phyloP scores from a whole-genome alignment of 2,797 vertebrate species.

The Cichlasoma orientale region DNA sequence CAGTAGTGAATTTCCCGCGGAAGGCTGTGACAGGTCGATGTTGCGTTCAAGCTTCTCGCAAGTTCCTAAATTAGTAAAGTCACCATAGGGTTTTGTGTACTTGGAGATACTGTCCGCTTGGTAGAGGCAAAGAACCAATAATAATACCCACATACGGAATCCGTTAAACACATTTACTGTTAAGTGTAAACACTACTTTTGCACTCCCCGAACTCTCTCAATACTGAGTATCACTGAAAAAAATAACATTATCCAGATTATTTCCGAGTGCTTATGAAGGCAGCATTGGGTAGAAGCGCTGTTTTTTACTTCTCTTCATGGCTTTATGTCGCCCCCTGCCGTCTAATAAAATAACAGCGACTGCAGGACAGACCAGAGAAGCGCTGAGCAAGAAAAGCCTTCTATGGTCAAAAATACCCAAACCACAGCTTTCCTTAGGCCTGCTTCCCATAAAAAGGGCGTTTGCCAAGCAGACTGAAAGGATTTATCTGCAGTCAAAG shows the following conservation, averaged over 20 bases:
- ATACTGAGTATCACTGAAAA: neutral
- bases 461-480: neutral
- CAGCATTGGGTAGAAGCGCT: neutral
- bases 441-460: neutral
- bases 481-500: neutral
- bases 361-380: neutral
- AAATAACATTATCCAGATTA: neutral
- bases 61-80: neutral
- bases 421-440: neutral
- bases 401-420: neutral
- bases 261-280: neutral
- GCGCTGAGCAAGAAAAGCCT: neutral
- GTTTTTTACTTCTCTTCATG: neutral
- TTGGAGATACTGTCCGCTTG: neutral
- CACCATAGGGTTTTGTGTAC: neutral
- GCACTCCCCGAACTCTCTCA: neutral
- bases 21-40: neutral
- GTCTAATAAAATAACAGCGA: conserved; percentile 4
- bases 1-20: conserved; percentile 62
- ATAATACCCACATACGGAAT: neutral
- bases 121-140: neutral
- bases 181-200: neutral
- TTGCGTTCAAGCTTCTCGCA: neutral
- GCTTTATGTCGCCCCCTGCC: conserved; percentile 38
- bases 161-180: neutral